These are phyloP conservation scores for Emmelina monodactyla DNA, from an alignment of 2,888 invertebrate genomes.

Conservation along the genomic window DNA sequence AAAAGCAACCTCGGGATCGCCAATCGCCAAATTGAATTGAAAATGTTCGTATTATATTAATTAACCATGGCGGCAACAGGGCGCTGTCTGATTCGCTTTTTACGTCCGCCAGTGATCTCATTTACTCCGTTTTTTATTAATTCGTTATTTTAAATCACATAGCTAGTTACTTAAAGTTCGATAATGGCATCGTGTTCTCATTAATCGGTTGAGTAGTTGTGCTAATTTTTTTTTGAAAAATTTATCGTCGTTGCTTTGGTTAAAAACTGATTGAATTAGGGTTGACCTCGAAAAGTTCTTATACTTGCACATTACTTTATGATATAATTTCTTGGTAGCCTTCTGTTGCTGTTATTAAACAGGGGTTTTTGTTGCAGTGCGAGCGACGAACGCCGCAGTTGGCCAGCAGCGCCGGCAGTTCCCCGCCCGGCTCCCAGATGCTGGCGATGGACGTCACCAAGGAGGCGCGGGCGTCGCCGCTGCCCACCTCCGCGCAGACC, in stretches of 20 bases:
- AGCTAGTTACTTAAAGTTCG: slow-evolving; percentile 48
- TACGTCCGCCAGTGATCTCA: slow-evolving; percentile 26
- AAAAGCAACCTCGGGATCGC: slow-evolving; percentile 23
- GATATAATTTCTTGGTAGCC: no score
- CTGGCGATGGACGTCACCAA: slow-evolving; percentile 92
- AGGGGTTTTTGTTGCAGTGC: slow-evolving; percentile 46
- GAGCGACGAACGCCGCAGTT: slow-evolving; percentile 59
- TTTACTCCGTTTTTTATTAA: slow-evolving; percentile 36
- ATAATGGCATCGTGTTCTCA: slow-evolving; percentile 48
- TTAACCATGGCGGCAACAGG: slow-evolving; percentile 40
- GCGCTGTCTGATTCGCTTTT: slow-evolving; percentile 38
- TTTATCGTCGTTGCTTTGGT: no score
- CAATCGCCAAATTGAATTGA: slow-evolving; percentile 44
- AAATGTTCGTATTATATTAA: slow-evolving; percentile 33
- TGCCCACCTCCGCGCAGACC: slow-evolving; percentile 40
- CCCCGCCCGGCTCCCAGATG: slow-evolving; percentile 49
- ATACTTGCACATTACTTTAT: no score
- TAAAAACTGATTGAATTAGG: no score
- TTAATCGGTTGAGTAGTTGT: slow-evolving; percentile 58
- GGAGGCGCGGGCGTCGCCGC: slow-evolving; percentile 62
- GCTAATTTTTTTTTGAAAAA: slow-evolving; percentile 62
- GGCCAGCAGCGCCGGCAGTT: slow-evolving; percentile 57
- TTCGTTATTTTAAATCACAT: slow-evolving; percentile 48
- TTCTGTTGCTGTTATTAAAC: no score
- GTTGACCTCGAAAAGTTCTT: no score